A percentile compares a stretch with the other conserved stretches of the same genome.
phyloP scores from a whole-genome alignment of 2,113 vertebrate genomes.

The Heliornis fulica region DNA sequence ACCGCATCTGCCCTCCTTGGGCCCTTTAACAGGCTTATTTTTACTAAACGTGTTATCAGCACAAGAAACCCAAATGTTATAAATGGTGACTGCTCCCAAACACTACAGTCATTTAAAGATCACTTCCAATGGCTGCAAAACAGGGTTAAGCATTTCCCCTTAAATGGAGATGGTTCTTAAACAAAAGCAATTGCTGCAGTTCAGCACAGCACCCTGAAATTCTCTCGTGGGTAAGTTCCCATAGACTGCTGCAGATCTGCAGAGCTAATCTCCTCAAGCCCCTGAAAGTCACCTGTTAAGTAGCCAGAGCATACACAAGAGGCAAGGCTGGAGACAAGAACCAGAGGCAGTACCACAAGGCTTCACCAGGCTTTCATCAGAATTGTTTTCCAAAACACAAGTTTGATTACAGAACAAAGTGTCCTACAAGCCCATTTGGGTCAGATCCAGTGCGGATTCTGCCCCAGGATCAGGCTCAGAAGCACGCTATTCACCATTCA shows the following conservation, averaged over 20 bases:
- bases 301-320: slow-evolving; percentile 24
- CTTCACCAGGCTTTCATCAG: slow-evolving; percentile 5
- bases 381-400: slow-evolving; percentile 44
- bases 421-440: slow-evolving; percentile 52
- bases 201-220: slow-evolving; percentile 6
- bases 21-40: background rate
- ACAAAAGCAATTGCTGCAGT: slow-evolving; percentile 32
- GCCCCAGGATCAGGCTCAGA: background rate
- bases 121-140: background rate
- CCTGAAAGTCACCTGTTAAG: slow-evolving; percentile 70
- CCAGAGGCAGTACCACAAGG: slow-evolving; percentile 21
- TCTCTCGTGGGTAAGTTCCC: background rate
- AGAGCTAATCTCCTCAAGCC: slow-evolving; percentile 52
- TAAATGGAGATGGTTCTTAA: slow-evolving; percentile 46
- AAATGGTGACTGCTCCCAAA: background rate
- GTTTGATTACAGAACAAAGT: slow-evolving; percentile 57
- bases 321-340: slow-evolving; percentile 39
- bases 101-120: background rate
- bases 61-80: slow-evolving; percentile 1
- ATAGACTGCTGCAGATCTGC: background rate
- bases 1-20: background rate
- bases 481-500: slow-evolving; percentile 31
- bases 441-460: slow-evolving; percentile 21
- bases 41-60: background rate
- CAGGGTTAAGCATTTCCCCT: slow-evolving; percentile 30